A percentile compares a stretch with the other conserved stretches of the same genome.
These are phyloP conservation scores for Drosophila melanogaster DNA, from an alignment of 1,140 invertebrate species.

Conservation along the genomic window DNA sequence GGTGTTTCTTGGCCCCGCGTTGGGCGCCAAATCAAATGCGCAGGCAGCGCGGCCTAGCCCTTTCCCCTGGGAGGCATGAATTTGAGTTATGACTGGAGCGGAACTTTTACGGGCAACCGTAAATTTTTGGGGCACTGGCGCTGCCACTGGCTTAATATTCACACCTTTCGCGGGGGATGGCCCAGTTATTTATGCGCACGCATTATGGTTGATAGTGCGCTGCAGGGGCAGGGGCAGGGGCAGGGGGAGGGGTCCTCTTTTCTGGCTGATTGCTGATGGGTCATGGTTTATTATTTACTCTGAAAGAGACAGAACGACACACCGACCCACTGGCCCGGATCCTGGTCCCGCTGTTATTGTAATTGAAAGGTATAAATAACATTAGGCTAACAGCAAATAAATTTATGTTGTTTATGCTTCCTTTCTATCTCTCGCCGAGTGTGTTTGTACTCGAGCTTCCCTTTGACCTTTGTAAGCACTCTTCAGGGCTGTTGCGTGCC, in stretches of 20 bases:
- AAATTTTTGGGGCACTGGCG: conserved; percentile 66
- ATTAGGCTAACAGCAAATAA: conserved; percentile 83
- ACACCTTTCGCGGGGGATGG: conserved; percentile 62
- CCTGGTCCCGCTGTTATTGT: conserved; percentile 65
- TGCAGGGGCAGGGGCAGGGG: neutral
- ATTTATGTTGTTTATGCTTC: conserved; percentile 73
- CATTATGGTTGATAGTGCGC: conserved; percentile 73
- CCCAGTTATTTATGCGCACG: conserved; percentile 77
- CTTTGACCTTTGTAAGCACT: conserved; percentile 71
- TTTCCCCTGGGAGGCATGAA: conserved; percentile 74
- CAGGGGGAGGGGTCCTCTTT: conserved; percentile 23
- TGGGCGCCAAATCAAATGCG: conserved; percentile 70
- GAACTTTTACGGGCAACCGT: conserved; percentile 75
- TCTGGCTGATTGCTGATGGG: conserved; percentile 76
- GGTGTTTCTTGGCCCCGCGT: conserved; percentile 1
- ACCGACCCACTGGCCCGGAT: neutral
- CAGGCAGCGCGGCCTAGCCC: conserved; percentile 41
- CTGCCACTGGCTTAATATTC: conserved; percentile 72
- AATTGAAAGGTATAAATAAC: conserved; percentile 83
- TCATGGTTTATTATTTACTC: conserved; percentile 82
- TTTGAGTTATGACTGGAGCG: conserved; percentile 79
- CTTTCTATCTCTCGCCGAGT: conserved; percentile 33
- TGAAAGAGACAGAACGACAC: neutral
- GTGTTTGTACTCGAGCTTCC: conserved; percentile 46
- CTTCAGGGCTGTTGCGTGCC: conserved; percentile 61